phyloP scores from a whole-genome alignment of 1,140 invertebrate genomes.

The Pygmarrhopalites habei region DNA sequence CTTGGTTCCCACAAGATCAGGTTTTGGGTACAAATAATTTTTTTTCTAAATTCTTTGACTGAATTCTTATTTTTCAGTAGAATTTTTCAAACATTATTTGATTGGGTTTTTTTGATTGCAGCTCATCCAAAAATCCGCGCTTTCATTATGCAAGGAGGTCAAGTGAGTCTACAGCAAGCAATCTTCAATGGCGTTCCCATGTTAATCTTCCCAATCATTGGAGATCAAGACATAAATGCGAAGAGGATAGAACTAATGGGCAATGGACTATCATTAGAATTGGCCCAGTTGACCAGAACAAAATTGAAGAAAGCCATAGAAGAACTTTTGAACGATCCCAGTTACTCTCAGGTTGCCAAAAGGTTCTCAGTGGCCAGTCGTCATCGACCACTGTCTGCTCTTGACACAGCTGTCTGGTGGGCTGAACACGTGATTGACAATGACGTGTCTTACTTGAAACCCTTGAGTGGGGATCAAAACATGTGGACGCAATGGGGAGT shows the following conservation, averaged over 20 bases:
- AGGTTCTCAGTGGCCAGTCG: not conserved
- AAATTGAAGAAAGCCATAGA: not conserved
- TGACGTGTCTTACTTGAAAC: not conserved
- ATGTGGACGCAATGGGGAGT: not conserved
- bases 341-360: not conserved
- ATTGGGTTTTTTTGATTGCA: not conserved
- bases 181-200: conserved; percentile 22
- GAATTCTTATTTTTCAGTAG: not conserved
- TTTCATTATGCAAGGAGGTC: conserved; percentile 24
- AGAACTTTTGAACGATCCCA: not conserved
- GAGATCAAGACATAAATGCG: conserved; percentile 21
- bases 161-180: conserved; percentile 21
- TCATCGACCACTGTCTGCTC: not conserved
- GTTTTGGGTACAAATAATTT: not conserved
- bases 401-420: conserved; percentile 3
- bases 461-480: not conserved
- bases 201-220: conserved; percentile 22
- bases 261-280: conserved; percentile 12
- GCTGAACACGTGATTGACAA: not conserved
- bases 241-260: not conserved
- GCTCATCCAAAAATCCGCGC: conserved; percentile 24
- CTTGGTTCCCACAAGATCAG: not conserved
- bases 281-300: not conserved
- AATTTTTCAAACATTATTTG: not conserved
- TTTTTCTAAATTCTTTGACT: not conserved